A percentile compares a stretch with the other conserved stretches of the same genome.
phyloP scores from a whole-genome alignment of 2,113 vertebrate species.

The Penelope pileata region DNA sequence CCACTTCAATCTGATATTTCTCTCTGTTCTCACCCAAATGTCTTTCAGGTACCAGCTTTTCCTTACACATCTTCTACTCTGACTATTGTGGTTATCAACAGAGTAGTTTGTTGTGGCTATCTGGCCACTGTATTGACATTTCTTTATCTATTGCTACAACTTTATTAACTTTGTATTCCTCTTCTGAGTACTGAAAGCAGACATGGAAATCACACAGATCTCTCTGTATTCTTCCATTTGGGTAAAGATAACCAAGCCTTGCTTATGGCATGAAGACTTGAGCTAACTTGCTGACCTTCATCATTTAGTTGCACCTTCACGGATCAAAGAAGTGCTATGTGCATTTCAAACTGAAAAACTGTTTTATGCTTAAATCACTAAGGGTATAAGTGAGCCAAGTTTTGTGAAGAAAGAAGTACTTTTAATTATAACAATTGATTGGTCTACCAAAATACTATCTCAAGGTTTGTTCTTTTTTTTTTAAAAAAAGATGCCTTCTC shows the following conservation, averaged over 20 bases:
- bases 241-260: neutral
- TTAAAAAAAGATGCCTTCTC: neutral
- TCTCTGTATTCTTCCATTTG: neutral
- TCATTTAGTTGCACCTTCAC: neutral
- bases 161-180: neutral
- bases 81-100: neutral
- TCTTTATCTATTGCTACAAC: neutral
- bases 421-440: neutral
- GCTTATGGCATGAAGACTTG: neutral
- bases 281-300: neutral
- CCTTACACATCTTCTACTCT: neutral
- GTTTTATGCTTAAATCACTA: neutral
- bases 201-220: neutral
- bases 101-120: neutral
- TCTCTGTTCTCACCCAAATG: neutral
- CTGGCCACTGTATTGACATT: neutral
- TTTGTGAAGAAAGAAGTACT: neutral
- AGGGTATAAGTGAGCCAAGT: neutral
- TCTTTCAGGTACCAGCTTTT: neutral
- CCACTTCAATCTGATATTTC: neutral
- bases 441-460: neutral
- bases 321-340: neutral
- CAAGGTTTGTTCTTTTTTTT: too few species aligned
- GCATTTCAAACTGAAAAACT: neutral
- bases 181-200: neutral